Base-by-base conservation (phyloP, 2,113 vertebrate species). In the Limnothrissa miodon region DNA sequence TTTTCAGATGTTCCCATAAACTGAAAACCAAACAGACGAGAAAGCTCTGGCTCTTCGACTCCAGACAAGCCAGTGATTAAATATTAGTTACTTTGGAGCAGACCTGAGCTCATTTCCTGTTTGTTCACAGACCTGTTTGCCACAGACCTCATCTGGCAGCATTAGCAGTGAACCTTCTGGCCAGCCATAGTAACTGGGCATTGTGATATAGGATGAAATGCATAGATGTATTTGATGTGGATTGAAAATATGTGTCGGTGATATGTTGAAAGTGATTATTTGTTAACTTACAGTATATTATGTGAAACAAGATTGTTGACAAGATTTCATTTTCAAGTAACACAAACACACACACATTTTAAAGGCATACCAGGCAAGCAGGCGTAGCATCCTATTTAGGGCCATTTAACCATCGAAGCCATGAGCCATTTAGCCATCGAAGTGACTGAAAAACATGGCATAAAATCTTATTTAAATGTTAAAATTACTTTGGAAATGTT, bases 41-140 rank as follows among this genome's bases (percentile, higher is more conserved):
- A 29, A 66, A 66, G 7, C 59, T 66, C n/a, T 66, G 29, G 25
- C 25, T 66, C 59, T 33, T 66, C 29, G 59, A 66, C n/a, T 66
- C 29, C 11, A 66, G 25, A 66, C 59, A 66, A 66, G 59, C 59
- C 25, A 29, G 25, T 33, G 59, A 66, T 66, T 66, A 66, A 66
- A 66, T 66, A 10, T 66, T 66, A 66, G n/a, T 66, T 66, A 66
- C 29, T 66, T 66, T 66, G 59, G 59, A 66, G 59, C 59, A 29
- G 59, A 66, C 59, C 25, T 66, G 59, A n/a, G 33, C 59, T 66
- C 59, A 66, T 66, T 66, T 66, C 59, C 59, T 66, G 59, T 66
- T 66, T 66, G 59, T 66, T 33, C 59, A 33, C 29, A 33, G 59
- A 66, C 59, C 59, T 66, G 59, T 66, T 66, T 9, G 59, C 59